Conservation (phyloP, 1,140 invertebrate genomes). For the Eufriesea mexicana region DNA sequence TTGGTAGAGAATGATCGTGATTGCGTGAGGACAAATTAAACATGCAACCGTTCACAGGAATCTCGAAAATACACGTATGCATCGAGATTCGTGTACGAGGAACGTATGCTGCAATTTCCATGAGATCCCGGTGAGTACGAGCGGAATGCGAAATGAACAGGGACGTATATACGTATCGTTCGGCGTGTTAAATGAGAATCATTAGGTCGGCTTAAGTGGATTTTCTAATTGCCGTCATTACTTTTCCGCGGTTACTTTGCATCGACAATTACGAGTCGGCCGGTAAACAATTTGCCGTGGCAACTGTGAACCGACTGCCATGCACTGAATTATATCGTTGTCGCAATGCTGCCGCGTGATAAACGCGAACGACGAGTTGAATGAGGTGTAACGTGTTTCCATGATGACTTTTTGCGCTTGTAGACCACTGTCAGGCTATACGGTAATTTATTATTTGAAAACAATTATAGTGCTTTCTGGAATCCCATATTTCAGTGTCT, state of each 20-base stretch:
- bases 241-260: conserved; percentile 14
- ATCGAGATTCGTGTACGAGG: conserved; percentile 1
- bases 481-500: neutral
- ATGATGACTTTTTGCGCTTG: neutral
- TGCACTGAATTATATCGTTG: conserved; percentile 10
- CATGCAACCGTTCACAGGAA: conserved; percentile 7
- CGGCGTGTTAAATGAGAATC: conserved; percentile 41
- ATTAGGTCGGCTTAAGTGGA: conserved; percentile 40
- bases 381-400: neutral
- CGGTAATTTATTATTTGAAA: neutral
- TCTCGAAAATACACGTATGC: conserved; percentile 19
- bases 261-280: conserved; percentile 5
- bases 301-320: neutral
- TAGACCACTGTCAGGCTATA: neutral
- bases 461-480: neutral
- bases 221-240: conserved; percentile 46
- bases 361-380: neutral
- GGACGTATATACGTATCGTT: neutral
- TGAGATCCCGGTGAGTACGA: conserved; percentile 1
- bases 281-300: conserved; percentile 2
- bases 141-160: conserved; percentile 39
- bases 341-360: neutral
- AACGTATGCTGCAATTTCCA: conserved; percentile 31
- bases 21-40: conserved; percentile 4
- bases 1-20: too few species aligned